Evolutionary conservation across 1,140 invertebrate genomes (phyloP).

Genomic region (Tyrophagus putrescentiae): DNA sequence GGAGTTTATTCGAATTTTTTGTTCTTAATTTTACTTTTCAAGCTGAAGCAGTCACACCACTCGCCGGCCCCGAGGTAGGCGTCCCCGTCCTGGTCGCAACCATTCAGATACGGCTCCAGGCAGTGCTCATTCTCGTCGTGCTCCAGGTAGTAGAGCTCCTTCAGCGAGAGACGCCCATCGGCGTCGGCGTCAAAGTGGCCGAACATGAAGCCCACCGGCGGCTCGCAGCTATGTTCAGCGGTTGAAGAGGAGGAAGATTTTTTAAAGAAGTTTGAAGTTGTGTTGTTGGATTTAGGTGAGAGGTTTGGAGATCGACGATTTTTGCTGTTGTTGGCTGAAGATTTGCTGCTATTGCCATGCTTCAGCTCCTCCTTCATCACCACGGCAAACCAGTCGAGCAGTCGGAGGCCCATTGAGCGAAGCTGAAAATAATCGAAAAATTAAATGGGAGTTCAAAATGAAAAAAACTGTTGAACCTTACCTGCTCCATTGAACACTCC

Average conservation of each 20-base stretch:
- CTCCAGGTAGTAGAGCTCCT: constrained; percentile 71
- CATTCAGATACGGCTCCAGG: constrained; percentile 76
- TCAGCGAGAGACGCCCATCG: constrained; percentile 59
- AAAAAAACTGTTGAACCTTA: too few species aligned
- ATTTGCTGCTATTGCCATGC: background rate
- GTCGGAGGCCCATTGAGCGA: constrained; percentile 67
- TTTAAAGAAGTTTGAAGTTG: constrained; percentile 29
- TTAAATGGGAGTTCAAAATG: too few species aligned
- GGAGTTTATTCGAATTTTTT: background rate
- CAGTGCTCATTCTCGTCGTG: constrained; percentile 70
- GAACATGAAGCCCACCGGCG: constrained; percentile 87
- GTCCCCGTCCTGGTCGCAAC: constrained; percentile 62
- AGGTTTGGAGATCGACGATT: constrained; percentile 28
- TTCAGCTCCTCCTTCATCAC: constrained; percentile 34
- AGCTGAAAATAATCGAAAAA: too few species aligned
- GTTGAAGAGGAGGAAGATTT: background rate
- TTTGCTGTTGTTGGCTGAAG: background rate
- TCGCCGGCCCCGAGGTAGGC: constrained; percentile 58
- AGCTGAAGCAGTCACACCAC: constrained; percentile 80
- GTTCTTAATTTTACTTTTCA: constrained; percentile 42
- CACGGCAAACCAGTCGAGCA: constrained; percentile 85
- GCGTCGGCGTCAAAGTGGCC: constrained; percentile 66
- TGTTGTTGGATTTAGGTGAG: too few species aligned
- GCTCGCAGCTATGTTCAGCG: constrained; percentile 53
- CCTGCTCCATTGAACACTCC: too few species aligned